Conservation (phyloP, 2,888 invertebrate genomes). For the Schrankia costaestrigalis region DNA sequence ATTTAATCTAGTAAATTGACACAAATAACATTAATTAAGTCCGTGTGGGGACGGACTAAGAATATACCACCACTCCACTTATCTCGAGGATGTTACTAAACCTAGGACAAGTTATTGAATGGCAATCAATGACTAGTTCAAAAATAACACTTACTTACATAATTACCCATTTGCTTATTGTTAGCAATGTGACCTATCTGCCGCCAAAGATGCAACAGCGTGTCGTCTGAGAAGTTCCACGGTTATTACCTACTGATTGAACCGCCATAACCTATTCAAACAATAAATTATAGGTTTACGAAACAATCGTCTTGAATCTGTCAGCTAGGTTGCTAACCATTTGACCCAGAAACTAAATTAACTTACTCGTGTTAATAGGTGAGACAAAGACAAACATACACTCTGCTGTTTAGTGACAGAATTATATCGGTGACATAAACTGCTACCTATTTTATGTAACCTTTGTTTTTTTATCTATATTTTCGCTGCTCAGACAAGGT, state of each 20-base stretch:
- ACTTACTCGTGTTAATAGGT: slow-evolving; percentile 15
- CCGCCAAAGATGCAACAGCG: slow-evolving; percentile 21
- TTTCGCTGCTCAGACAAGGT: too few species aligned
- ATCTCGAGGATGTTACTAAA: too few species aligned
- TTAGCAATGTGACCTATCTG: slow-evolving; percentile 13
- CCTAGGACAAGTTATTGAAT: too few species aligned
- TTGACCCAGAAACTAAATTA: slow-evolving; percentile 27
- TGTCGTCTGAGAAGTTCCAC: slow-evolving; percentile 19
- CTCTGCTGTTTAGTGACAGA: slow-evolving; percentile 2
- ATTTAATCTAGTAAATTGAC: too few species aligned
- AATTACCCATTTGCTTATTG: slow-evolving; percentile 31
- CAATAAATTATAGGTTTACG: slow-evolving; percentile 12
- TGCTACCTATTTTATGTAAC: too few species aligned
- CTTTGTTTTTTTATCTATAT: too few species aligned
- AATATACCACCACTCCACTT: too few species aligned
- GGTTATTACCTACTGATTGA: slow-evolving; percentile 24
- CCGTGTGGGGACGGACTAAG: too few species aligned
- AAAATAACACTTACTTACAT: slow-evolving; percentile 18
- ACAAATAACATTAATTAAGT: too few species aligned
- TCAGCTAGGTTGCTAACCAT: slow-evolving; percentile 20
- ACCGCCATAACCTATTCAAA: slow-evolving; percentile 15
- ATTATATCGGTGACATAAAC: slow-evolving; percentile 3
- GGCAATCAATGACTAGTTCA: too few species aligned
- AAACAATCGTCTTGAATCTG: slow-evolving; percentile 11
- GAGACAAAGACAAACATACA: slow-evolving; percentile 2